Conservation (phyloP, 30 jellyfish, hydroid and myxozoan species). For the Phacellophora camtschatica region DNA sequence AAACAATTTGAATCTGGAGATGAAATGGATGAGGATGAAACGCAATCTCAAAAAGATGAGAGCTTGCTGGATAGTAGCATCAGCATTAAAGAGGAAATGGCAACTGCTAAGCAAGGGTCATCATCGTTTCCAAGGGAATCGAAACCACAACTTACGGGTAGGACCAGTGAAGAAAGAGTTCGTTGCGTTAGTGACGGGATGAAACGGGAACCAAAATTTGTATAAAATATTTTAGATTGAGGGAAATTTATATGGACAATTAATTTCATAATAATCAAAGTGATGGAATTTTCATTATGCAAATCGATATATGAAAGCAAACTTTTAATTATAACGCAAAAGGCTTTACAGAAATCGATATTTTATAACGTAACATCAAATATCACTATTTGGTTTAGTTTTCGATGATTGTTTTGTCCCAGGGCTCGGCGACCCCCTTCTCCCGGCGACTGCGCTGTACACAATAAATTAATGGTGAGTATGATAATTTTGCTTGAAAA, state of each 20-base stretch:
- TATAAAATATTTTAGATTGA: background rate
- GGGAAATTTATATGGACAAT: background rate
- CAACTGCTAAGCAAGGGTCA: background rate
- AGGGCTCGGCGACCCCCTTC: too few species aligned
- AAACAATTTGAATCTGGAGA: constrained; percentile 66
- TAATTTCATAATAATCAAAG: background rate
- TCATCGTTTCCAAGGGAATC: constrained; percentile 21
- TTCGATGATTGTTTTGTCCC: background rate
- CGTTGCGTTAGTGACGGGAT: constrained; percentile 30
- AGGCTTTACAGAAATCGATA: background rate
- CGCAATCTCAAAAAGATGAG: background rate
- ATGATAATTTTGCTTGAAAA: too few species aligned
- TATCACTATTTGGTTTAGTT: background rate
- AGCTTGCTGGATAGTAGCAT: background rate
- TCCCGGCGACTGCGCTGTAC: too few species aligned
- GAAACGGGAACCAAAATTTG: constrained; percentile 40
- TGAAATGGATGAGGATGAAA: constrained; percentile 57
- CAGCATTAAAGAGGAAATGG: background rate
- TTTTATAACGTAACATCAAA: background rate
- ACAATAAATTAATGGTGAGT: too few species aligned
- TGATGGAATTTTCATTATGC: background rate
- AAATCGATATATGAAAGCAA: background rate
- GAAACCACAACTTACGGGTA: background rate
- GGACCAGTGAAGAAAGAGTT: background rate
- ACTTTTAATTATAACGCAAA: background rate